A percentile compares a stretch with the other conserved stretches of the same genome.
Evolutionary conservation across 2,888 invertebrate genomes (phyloP).

Genomic region (Trichopria drosophilae): DNA sequence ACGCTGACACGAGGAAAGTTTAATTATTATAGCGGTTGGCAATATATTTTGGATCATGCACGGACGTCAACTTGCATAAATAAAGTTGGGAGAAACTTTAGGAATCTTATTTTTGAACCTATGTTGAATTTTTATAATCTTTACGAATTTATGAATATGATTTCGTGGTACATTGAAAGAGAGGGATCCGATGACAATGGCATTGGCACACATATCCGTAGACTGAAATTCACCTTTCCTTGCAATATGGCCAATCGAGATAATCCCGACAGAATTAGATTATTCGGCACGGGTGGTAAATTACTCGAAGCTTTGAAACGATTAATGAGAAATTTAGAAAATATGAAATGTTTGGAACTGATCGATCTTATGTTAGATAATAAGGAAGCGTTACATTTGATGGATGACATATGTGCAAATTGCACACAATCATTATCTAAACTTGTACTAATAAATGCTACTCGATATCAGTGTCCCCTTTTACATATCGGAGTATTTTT

Average conservation of each 20-base stretch:
- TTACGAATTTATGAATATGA: conserved; percentile 80
- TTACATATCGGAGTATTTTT: conserved; percentile 77
- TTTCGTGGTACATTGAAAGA: conserved; percentile 72
- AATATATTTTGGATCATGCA: conserved; percentile 74
- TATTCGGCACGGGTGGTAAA: conserved; percentile 80
- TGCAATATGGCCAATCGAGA: conserved; percentile 71
- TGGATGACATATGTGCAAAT: conserved; percentile 72
- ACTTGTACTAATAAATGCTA: conserved; percentile 74
- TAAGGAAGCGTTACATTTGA: conserved; percentile 69
- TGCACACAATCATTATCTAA: conserved; percentile 67
- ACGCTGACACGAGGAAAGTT: conserved; percentile 75
- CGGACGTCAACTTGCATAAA: conserved; percentile 72
- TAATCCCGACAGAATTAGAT: conserved; percentile 65
- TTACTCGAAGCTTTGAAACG: conserved; percentile 68
- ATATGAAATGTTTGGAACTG: conserved; percentile 68
- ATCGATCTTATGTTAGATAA: conserved; percentile 76
- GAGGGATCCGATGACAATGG: conserved; percentile 54
- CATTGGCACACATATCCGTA: conserved; percentile 64
- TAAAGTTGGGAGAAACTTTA: conserved; percentile 69
- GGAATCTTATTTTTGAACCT: conserved; percentile 71
- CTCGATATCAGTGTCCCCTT: conserved; percentile 70
- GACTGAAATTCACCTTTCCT: conserved; percentile 72
- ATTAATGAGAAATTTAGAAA: conserved; percentile 68
- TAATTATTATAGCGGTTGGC: conserved; percentile 82
- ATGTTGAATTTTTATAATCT: conserved; percentile 79